Evolutionary conservation across 2,113 vertebrate species (phyloP), one percentile per base, ranked within the genome.

Genomic region (Ctenomys sociabilis): DNA sequence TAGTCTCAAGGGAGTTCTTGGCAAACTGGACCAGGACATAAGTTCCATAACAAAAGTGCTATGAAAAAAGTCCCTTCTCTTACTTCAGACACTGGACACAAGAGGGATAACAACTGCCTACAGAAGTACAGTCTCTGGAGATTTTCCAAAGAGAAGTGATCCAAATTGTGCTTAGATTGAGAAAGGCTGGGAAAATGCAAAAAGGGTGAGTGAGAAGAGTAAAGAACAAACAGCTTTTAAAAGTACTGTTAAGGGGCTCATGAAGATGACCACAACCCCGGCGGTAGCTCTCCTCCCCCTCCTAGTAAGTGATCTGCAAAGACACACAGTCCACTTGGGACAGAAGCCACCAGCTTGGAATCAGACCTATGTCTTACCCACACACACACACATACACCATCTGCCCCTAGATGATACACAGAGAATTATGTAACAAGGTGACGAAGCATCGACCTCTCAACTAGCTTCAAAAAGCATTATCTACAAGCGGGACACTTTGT

Each of bases 71-170:
- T 72, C 30, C 72, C 37, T 78, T 57, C 32, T 2, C 9, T 32
- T 49, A n/a, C 21, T n/a, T 93, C 95, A 87, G 40, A 75, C 45
- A 84, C 5, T 81, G 17, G 59, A 68, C 5, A 14, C 7, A 68
- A 94, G 45, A 85, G 75, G 6, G 70, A 64, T 89, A 87, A 11
- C 7, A n/a, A 37, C 21, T 68, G 7, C 1, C 63, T 43, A 64
- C 5, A 89, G 28, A 93, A 81, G 75, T 70, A 45, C 5, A 84
- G 59, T 82, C 64, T 64, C 43, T 40, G 26, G 8, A 73, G 14
- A 37, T 26, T 90, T 93, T 88, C 75, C 83, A 78, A 88, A 85
- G 28, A 88, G 8, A 86, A 40, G 17, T 49, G 37, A 68, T 90
- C 21, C 87, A 59, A 94, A 81, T 30, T 57, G 30, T 3, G 54